Base-by-base conservation (phyloP, 2,797 vertebrate genomes). In the Schizopygopsis pylzovi region DNA sequence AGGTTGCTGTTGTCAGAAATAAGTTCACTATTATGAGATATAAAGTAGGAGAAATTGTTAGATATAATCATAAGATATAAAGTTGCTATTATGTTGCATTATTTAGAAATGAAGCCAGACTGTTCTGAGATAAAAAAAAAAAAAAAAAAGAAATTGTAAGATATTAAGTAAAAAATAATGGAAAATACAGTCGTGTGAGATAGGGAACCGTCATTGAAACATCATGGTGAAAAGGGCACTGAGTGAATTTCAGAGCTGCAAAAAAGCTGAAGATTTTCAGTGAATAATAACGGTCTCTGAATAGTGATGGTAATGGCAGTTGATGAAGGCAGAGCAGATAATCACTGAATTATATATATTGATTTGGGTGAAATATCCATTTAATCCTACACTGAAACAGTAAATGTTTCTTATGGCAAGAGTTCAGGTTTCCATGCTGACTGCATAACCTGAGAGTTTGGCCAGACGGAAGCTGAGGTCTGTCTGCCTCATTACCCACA, bases 391-490 rank as follows among this genome's bases (percentile, higher is more conserved):
- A 59, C 3, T 72, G 16, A 70, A 56, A 82, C 67, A 20, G 78
- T 54, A 82, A 72, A 59, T 41, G 20, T 70, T 72, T 39, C n/a
- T 70, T 20, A 59, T 72, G 18, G 12, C 52, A 68, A 85, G 72
- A 56, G 43, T 80, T 59, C 47, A 5, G 33, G 45, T 73, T 82
- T 82, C 15, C 37, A 71, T 9, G 22, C 52, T 61, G 78, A 67
- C 83, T 79, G 59, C 28, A 79, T 85, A 85, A 87, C 7, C 11
- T 73, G 2, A 83, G 79, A 76, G 56, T 63, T 81, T 67, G 68
- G 45, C 79, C 41, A 85, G 79, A 77, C 61, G 25, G 70, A 80
- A 76, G 61, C 79, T 83, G 81, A 68, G 77, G 59, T 81, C 79
- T 56, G 39, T 63, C 45, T 18, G 10, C 45, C 41, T 49, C 67